Conservation (phyloP, 2,797 vertebrate species). For the Lutjanus argentimaculatus region DNA sequence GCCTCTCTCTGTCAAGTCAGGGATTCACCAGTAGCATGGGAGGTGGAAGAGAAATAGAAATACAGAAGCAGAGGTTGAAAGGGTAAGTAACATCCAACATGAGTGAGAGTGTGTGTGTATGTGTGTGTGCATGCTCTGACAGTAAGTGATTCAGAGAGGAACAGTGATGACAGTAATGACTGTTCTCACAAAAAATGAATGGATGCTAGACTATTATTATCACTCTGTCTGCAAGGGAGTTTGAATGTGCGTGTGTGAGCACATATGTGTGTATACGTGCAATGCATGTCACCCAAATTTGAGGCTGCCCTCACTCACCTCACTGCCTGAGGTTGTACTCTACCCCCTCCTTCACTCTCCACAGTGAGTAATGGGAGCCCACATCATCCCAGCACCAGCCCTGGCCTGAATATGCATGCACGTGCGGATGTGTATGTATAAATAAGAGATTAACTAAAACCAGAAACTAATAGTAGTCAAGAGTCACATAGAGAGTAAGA, state of each 20-base stretch:
- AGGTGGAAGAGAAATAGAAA: slow-evolving; percentile 53
- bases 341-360: neutral
- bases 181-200: slow-evolving; percentile 62
- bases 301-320: slow-evolving; percentile 37
- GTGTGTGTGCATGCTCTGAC: slow-evolving; percentile 41
- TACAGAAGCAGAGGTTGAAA: slow-evolving; percentile 57
- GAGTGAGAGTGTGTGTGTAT: slow-evolving; percentile 32
- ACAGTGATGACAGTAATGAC: slow-evolving; percentile 73
- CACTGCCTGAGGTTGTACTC: slow-evolving; percentile 22
- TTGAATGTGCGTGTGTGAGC: slow-evolving; percentile 31
- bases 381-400: slow-evolving; percentile 13
- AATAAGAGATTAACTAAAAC: slow-evolving; percentile 78
- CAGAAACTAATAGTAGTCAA: slow-evolving; percentile 37
- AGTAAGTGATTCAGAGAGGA: slow-evolving; percentile 66
- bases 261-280: slow-evolving; percentile 6
- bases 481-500: slow-evolving; percentile 27
- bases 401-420: slow-evolving; percentile 56
- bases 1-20: slow-evolving; percentile 58
- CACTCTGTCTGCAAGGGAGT: slow-evolving; percentile 41
- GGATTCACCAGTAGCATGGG: slow-evolving; percentile 47
- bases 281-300: slow-evolving; percentile 28
- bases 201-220: slow-evolving; percentile 66
- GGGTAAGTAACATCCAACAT: slow-evolving; percentile 44
- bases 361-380: slow-evolving; percentile 9
- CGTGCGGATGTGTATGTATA: slow-evolving; percentile 61